These are phyloP conservation scores for Gallinago media DNA, from an alignment of 2,113 vertebrate species.

Conservation along the genomic window DNA sequence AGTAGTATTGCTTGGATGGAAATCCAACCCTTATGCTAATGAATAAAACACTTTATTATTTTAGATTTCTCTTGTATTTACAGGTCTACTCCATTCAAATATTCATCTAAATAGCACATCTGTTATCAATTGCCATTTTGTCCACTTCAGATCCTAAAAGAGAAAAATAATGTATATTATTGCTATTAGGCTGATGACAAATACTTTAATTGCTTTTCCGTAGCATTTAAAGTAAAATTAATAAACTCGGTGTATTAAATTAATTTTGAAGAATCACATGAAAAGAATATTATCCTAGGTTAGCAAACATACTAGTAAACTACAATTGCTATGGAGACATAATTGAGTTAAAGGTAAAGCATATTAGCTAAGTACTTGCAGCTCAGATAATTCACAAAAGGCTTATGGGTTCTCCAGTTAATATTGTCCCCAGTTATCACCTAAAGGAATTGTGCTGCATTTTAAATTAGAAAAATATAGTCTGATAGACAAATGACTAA, in stretches of 20 bases:
- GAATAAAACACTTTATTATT: neutral
- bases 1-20: neutral
- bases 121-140: neutral
- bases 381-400: neutral
- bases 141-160: neutral
- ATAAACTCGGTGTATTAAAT: neutral
- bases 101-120: neutral
- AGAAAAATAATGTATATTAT: neutral
- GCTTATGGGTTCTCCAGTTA: neutral
- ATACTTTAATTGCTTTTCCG: neutral
- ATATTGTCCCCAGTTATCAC: neutral
- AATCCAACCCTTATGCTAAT: neutral
- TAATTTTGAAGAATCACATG: conserved; percentile 6
- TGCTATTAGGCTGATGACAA: neutral
- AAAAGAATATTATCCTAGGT: neutral
- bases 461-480: neutral
- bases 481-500: neutral
- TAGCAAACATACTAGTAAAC: conserved; percentile 1
- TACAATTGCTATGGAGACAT: neutral
- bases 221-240: neutral
- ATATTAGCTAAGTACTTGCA: neutral
- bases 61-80: neutral
- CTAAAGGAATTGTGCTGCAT: neutral
- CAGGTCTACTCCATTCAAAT: neutral
- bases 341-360: neutral